A percentile compares a stretch with the other conserved stretches of the same genome.
Evolutionary conservation across 2,797 vertebrate species (phyloP).

Genomic region (Squalus acanthias): DNA sequence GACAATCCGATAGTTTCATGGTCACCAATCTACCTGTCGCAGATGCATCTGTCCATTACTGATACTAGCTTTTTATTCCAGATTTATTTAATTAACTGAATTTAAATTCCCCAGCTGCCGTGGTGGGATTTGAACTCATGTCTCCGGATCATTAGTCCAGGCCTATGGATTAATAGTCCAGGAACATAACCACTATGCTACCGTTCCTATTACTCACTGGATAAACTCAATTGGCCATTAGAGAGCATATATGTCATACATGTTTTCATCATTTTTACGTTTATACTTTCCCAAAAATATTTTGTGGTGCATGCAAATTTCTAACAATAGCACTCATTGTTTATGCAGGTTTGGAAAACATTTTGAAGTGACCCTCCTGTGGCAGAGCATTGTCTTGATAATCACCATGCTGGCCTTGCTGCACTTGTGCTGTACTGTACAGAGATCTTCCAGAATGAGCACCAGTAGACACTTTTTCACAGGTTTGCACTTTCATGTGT

Average conservation of each 20-base stretch:
- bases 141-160: too few species aligned
- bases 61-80: too few species aligned
- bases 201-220: neutral
- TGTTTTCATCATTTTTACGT: neutral
- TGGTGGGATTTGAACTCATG: too few species aligned
- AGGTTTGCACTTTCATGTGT: slow-evolving; percentile 51
- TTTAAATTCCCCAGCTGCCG: too few species aligned
- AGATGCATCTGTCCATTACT: too few species aligned
- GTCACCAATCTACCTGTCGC: too few species aligned
- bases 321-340: neutral
- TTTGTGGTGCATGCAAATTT: neutral
- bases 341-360: slow-evolving; percentile 68
- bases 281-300: neutral
- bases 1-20: too few species aligned
- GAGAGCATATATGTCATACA: neutral
- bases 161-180: too few species aligned
- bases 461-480: slow-evolving; percentile 64
- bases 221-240: neutral
- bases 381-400: slow-evolving; percentile 74
- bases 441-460: slow-evolving; percentile 61
- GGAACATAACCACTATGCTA: too few species aligned
- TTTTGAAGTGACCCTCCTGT: slow-evolving; percentile 69
- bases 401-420: slow-evolving; percentile 70
- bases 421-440: slow-evolving; percentile 67
- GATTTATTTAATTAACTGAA: too few species aligned